Conservation (phyloP, 2,888 invertebrate species). For the Erpobdella octoculata region DNA sequence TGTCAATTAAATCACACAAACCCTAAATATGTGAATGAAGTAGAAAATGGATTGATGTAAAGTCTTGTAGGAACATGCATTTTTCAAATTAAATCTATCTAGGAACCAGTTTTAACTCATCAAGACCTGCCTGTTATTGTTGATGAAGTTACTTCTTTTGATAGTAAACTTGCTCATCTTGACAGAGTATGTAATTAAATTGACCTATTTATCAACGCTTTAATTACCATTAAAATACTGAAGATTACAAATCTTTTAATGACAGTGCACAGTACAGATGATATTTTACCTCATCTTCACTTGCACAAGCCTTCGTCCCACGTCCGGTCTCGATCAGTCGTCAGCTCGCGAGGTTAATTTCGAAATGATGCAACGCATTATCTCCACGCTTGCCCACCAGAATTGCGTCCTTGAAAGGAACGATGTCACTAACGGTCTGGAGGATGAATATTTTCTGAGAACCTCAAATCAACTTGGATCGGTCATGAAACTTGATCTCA, state of each 20-base stretch:
- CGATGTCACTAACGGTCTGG: not conserved
- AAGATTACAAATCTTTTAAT: not conserved
- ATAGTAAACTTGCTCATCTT: conserved; percentile 30
- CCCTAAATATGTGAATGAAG: too few relatives aligned
- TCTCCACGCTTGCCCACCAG: conserved; percentile 37
- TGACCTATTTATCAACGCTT: not conserved
- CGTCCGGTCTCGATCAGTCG: conserved; percentile 8
- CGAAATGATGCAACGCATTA: conserved; percentile 31
- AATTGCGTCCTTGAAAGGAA: conserved; percentile 32
- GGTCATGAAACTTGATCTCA: conserved; percentile 14
- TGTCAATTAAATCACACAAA: too few relatives aligned
- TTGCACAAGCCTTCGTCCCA: conserved; percentile 22
- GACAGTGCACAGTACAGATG: conserved; percentile 28
- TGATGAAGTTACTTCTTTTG: conserved; percentile 29
- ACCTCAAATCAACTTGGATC: conserved; percentile 3
- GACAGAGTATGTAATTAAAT: conserved; percentile 33
- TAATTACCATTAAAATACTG: not conserved
- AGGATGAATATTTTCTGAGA: not conserved
- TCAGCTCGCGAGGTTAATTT: not conserved
- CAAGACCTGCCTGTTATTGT: conserved; percentile 65
- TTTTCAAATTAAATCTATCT: too few relatives aligned
- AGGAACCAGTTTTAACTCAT: conserved; percentile 58
- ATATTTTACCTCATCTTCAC: conserved; percentile 28
- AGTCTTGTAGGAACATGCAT: too few relatives aligned
- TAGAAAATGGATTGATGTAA: too few relatives aligned